These are phyloP conservation scores for Dermolepida albohirtum DNA, from an alignment of 2,888 invertebrate genomes.

Conservation along the genomic window DNA sequence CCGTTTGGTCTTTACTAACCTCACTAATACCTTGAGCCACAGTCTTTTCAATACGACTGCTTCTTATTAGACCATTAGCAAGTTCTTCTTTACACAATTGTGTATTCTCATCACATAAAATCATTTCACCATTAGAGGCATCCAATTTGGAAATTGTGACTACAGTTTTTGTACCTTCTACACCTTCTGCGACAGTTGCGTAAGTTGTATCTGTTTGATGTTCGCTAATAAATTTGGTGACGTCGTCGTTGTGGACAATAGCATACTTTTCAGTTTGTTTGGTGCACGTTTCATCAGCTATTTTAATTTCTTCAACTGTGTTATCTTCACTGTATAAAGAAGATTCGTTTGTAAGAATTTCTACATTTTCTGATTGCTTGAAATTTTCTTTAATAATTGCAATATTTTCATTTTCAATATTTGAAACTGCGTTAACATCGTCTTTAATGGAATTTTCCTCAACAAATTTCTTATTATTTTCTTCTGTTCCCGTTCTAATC, in stretches of 20 bases:
- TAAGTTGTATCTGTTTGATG: slow-evolving; percentile 10
- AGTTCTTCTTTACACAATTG: slow-evolving; percentile 12
- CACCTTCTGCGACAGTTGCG: slow-evolving; percentile 14
- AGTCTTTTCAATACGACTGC: slow-evolving; percentile 14
- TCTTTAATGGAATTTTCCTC: slow-evolving; percentile 51
- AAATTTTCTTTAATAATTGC: background rate
- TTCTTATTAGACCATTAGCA: slow-evolving; percentile 17
- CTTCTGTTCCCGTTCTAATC: slow-evolving; percentile 28
- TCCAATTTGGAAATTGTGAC: slow-evolving; percentile 15
- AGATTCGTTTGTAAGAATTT: background rate
- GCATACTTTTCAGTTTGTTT: slow-evolving; percentile 27
- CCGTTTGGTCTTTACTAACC: background rate
- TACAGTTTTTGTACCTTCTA: slow-evolving; percentile 7
- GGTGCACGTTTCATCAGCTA: slow-evolving; percentile 20
- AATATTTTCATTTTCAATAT: slow-evolving; percentile 8
- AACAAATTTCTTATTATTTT: slow-evolving; percentile 42
- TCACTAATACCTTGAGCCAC: slow-evolving; percentile 5
- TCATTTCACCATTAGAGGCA: slow-evolving; percentile 8
- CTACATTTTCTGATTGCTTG: background rate
- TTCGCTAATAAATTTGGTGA: slow-evolving; percentile 20
- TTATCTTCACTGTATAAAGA: background rate
- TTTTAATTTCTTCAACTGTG: slow-evolving; percentile 20
- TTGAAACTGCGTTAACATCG: slow-evolving; percentile 44
- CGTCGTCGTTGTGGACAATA: slow-evolving; percentile 22
- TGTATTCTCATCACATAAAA: slow-evolving; percentile 6